Base-by-base conservation (phyloP, 2,113 vertebrate genomes). In the Thamnaconus septentrionalis region DNA sequence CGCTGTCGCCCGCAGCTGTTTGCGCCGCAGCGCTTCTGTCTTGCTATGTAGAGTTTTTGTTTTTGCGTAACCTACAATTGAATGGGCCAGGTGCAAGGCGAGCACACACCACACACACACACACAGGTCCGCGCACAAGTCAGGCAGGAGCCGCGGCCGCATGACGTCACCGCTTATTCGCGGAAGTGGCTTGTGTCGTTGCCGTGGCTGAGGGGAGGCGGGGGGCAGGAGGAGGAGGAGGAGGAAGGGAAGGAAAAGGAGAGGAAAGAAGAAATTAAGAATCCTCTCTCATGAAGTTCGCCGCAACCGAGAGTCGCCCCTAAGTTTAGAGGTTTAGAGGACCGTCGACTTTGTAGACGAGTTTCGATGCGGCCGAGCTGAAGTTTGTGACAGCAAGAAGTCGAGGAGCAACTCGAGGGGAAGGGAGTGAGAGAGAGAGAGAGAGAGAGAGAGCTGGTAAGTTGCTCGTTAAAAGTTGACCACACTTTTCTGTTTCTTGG, bases 181-280 rank as follows among this genome's bases (percentile, higher is more conserved):
- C 88, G 90, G 89, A 91, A 91, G 89, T 89, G 78, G 81, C 84
- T 85, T 87, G 64, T 86, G 85, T 84, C 75, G 83, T 87, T 79
- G 81, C 70, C 70, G 72, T 31, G 18, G 18, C 18, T 31, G 18
- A 31, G 18, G 41, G 54, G 69, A 66, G 69, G 64, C n/a, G n/a
- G 31, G 67, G 49, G 41, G 53, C 55, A 55, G 56, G 11, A 12
- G 66, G 4, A 56, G 69, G 80, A 59, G 62, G 76, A 75, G 74
- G 74, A 66, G 75, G 78, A 72, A 64, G 74, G 75, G 52, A 69
- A 79, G 76, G 75, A 77, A 71, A 83, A 64, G 60, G 66, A 74
- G 78, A 70, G 80, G 74, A 76, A 68, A 75, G 72, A 72, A 85
- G 72, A 88, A 85, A 72, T 88, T 85, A 49, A 76, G 61, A 56